Percentiles rank a stretch among this genome's conserved stretches.
Evolutionary conservation across 2,797 vertebrate genomes (phyloP).

Genomic region (Erethizon dorsatum): DNA sequence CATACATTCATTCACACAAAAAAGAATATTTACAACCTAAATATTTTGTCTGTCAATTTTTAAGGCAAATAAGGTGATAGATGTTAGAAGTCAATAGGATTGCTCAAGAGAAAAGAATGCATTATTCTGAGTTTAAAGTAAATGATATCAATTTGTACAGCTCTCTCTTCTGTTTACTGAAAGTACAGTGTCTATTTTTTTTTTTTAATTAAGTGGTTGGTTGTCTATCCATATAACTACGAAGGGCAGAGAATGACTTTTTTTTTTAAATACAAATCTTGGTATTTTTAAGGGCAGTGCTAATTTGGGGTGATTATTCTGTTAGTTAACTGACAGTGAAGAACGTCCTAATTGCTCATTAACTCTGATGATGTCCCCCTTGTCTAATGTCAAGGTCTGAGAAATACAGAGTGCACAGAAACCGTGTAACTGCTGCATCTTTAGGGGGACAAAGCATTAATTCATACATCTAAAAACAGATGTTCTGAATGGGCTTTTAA

Average conservation of each 20-base stretch:
- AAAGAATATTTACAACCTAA: not conserved
- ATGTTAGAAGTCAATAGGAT: not conserved
- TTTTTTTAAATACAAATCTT: conserved; percentile 31
- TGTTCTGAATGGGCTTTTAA: conserved; percentile 37
- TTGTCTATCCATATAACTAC: conserved; percentile 73
- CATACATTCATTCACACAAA: not conserved
- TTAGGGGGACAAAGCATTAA: not conserved
- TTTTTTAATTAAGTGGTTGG: conserved; percentile 61
- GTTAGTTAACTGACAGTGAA: conserved; percentile 81
- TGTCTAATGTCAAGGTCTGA: conserved; percentile 70
- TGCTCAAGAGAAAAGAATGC: not conserved
- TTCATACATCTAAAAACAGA: not conserved
- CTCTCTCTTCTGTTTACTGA: conserved; percentile 50
- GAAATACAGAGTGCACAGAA: conserved; percentile 52
- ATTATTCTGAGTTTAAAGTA: not conserved
- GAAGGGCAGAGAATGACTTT: conserved; percentile 65
- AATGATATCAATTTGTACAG: not conserved
- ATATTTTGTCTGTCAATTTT: not conserved
- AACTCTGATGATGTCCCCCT: conserved; percentile 75
- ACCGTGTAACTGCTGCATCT: not conserved
- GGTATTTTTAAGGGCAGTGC: conserved; percentile 76
- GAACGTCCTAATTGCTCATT: conserved; percentile 86
- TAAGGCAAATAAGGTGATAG: not conserved
- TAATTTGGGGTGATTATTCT: conserved; percentile 84
- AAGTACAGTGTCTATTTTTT: conserved; percentile 54